Percentiles rank a stretch among this genome's conserved stretches.
phyloP scores from a whole-genome alignment of 2,888 invertebrate species.

The Parthenolecanium corni region DNA sequence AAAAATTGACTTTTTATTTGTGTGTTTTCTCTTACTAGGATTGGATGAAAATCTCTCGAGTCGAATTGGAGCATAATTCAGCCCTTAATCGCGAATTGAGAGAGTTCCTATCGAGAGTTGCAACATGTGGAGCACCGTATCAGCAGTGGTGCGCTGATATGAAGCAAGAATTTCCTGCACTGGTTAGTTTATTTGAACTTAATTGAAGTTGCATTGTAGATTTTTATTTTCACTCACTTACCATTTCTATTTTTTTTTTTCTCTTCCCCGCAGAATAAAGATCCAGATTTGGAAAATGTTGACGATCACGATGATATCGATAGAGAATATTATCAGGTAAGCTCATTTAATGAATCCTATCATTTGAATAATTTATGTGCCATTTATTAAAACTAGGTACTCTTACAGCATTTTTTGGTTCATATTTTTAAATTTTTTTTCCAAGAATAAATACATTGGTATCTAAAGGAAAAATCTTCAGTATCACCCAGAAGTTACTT shows the following conservation, averaged over 20 bases:
- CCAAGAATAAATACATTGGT: too few relatives aligned
- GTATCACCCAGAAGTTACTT: too few relatives aligned
- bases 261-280: slow-evolving; percentile 37
- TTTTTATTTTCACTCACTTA: background rate
- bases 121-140: slow-evolving; percentile 44
- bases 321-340: slow-evolving; percentile 43
- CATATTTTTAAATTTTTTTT: background rate
- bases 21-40: slow-evolving; percentile 33
- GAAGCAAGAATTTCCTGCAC: slow-evolving; percentile 37
- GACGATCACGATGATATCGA: slow-evolving; percentile 41
- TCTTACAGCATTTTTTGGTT: too few relatives aligned
- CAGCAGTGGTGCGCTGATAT: slow-evolving; percentile 42
- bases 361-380: too few relatives aligned
- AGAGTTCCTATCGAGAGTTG: slow-evolving; percentile 44
- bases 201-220: too few relatives aligned
- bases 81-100: slow-evolving; percentile 42
- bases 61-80: slow-evolving; percentile 37
- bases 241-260: background rate
- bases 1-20: background rate
- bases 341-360: slow-evolving; percentile 28
- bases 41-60: slow-evolving; percentile 37
- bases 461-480: too few relatives aligned
- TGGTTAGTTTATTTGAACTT: slow-evolving; percentile 34
- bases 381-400: too few relatives aligned
- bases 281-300: slow-evolving; percentile 40